Evolutionary conservation across 1,140 invertebrate species (phyloP), one percentile per base, ranked within the genome.

Genomic region (Drosophila repletoides): DNA sequence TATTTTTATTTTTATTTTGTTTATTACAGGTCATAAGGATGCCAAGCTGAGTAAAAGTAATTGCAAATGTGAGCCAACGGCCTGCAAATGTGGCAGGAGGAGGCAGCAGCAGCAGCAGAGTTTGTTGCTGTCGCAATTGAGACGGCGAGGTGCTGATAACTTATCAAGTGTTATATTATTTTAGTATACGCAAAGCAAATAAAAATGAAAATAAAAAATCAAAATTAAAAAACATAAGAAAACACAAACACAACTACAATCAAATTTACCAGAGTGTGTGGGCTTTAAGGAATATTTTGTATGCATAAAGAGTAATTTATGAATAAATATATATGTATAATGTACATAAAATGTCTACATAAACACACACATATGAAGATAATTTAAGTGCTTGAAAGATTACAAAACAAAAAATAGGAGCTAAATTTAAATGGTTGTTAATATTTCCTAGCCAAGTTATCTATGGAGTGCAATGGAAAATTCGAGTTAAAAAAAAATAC

Each of bases 131-230:
- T 73, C 79, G 56, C 77, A 83, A 67, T 59, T 84, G 34, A 61
- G 58, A 33, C 52, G 70, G 19, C 70, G 80, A 10, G 70, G 70
- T 10, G 52, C 66, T 66, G 79, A 83, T 83, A 83, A 83, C 79
- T 49, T 83, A 83, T 83, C 79, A 84, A 83, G 79, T 67, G 66
- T 77, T 71, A 79, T 83, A 79, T 72, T 83, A 51, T 83, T 83
- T 60, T 83, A 84, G 72, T 58, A 28, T 31, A 41, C 22, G 38
- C 36, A 46, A 33, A 31, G 21, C 29, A 52, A 55, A 56, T 51
- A 21, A 63, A 63, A 56, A 70, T 36, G 24, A 38, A 59, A 65
- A 26, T 49, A 63, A 26, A 64, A 77, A 14, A 56, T 5, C 53
- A 45, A 29, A 26, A 31, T 24, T 52, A 51, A 24, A 36, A 49